A percentile compares a stretch with the other conserved stretches of the same genome.
Evolutionary conservation across 1,140 invertebrate genomes (phyloP).

Genomic region (Xylocopa sonorina): DNA sequence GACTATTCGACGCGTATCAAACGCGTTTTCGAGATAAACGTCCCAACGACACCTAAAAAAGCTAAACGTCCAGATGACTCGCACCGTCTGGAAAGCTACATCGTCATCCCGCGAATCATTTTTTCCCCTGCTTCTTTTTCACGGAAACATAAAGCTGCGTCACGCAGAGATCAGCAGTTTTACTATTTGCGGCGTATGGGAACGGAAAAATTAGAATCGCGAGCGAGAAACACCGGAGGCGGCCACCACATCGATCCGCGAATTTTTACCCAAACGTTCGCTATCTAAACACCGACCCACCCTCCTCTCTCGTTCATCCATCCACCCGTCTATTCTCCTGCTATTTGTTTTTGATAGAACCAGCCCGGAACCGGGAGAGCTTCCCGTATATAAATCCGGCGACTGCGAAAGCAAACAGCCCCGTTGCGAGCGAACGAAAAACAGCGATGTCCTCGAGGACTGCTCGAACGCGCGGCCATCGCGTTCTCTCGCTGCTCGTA

Average conservation of each 20-base stretch:
- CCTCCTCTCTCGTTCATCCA: not conserved
- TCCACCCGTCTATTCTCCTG: not conserved
- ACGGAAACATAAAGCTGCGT: too few species aligned
- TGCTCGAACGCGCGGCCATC: not conserved
- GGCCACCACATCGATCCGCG: not conserved
- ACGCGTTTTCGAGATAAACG: too few species aligned
- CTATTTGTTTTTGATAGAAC: conserved; percentile 1
- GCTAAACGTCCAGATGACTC: too few species aligned
- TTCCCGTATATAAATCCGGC: not conserved
- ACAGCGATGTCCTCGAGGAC: not conserved
- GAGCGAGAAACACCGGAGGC: too few species aligned
- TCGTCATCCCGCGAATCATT: too few species aligned
- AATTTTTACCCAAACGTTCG: not conserved
- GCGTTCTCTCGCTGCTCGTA: conserved; percentile 17
- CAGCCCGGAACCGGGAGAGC: not conserved
- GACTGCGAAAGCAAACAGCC: not conserved
- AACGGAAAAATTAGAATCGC: too few species aligned
- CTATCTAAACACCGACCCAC: not conserved
- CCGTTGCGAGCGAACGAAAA: not conserved
- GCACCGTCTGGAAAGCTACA: too few species aligned
- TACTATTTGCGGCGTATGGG: too few species aligned
- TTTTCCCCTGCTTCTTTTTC: too few species aligned
- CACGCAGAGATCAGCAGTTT: too few species aligned
- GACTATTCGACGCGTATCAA: too few species aligned
- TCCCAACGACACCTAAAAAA: too few species aligned